Evolutionary conservation across 2,888 invertebrate species (phyloP), one percentile per base, ranked within the genome.

Genomic region (Euplexia lucipara): DNA sequence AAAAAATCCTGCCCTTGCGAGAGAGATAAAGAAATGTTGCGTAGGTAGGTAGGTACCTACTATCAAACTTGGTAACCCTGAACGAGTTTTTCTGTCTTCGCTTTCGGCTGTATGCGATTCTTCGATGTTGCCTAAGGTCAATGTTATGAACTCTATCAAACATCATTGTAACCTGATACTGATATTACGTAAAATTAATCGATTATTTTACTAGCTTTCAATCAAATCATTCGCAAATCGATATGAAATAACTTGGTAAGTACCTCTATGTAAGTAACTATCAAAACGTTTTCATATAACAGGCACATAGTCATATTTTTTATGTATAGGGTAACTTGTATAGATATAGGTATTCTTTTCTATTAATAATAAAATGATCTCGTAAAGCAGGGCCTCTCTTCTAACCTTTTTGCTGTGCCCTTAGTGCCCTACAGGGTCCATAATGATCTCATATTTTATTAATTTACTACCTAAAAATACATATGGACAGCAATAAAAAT

Each of bases 81-180:
- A 32, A 18, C 8, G 5, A 16, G n/a, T 44, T 57, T 35, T 30
- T 42, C 10, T 37, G 22, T 64, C 18, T 3, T 12, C 22, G 42
- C 26, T 30, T 16, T n/a, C n/a, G n/a, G n/a, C n/a, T n/a, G n/a
- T 18, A 35, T 56, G 22, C 20, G 12, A 20, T 26, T 0, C 22
- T 60, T 60, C 26, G 16, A 34, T 39, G 18, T 39, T 34, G 22
- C 32, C 14, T 34, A 65, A 61, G 39, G 45, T 71, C 62, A 65
- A 47, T 62, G 65, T 71, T 61, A 62, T 30, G n/a, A 20, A 26
- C 26, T 2, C 26, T 26, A 26, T 26, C 18, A 70, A 12, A 3
- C 37, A 26, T 61, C 14, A 14, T 61, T 47, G 9, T 26, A 41
- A 41, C 12, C 20, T 18, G 6, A 8, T 20, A 22, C 16, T 70